Conservation (phyloP, 2,888 invertebrate genomes). For the Eristalis pertinax region DNA sequence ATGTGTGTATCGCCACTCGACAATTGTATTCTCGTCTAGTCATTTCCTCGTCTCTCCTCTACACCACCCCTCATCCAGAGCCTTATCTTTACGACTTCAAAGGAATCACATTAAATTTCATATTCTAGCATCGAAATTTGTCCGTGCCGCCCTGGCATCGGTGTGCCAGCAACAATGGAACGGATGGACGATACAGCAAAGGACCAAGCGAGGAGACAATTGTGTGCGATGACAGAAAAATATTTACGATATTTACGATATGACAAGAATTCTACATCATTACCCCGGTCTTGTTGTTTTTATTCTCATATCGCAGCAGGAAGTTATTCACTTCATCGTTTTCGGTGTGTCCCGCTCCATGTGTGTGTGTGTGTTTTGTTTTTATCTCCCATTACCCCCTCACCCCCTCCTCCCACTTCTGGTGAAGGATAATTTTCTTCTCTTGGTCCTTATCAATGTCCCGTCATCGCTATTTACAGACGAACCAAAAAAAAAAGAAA, state of each 20-base stretch:
- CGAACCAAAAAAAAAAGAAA: background rate
- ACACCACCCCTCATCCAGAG: background rate
- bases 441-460: constrained; percentile 60
- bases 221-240: constrained; percentile 51
- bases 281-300: constrained; percentile 54
- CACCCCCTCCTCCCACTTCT: background rate
- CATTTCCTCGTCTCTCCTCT: constrained; percentile 19
- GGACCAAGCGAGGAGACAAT: constrained; percentile 24
- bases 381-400: constrained; percentile 13
- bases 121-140: constrained; percentile 56
- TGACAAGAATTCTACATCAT: constrained; percentile 60
- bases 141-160: background rate
- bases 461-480: constrained; percentile 56
- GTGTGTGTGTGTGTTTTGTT: background rate
- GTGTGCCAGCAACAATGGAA: background rate
- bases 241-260: constrained; percentile 65
- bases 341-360: background rate
- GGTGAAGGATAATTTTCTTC: constrained; percentile 49
- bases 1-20: constrained; percentile 1
- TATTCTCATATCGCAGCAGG: constrained; percentile 32
- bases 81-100: constrained; percentile 70
- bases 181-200: background rate
- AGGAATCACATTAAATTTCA: constrained; percentile 70
- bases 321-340: constrained; percentile 5
- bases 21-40: constrained; percentile 53